Percentiles rank a stretch among this genome's conserved stretches.
phyloP scores from a whole-genome alignment of 2,888 invertebrate genomes.

The Oxycera nigricornis region DNA sequence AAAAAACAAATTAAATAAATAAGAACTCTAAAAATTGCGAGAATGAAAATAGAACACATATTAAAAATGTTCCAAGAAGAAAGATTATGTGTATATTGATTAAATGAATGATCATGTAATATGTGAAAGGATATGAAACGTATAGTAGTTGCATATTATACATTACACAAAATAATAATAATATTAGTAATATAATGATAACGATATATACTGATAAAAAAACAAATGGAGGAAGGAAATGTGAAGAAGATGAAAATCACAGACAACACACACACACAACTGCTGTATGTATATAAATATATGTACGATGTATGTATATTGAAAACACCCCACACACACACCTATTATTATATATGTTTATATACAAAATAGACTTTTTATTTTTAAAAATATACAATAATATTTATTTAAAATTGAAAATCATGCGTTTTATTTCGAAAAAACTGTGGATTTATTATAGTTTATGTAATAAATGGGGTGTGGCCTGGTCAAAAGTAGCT shows the following conservation, averaged over 20 bases:
- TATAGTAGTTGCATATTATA: too few relatives aligned
- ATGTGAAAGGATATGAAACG: constrained; percentile 3
- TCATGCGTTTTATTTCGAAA: neutral
- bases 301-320: constrained; percentile 45
- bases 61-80: neutral
- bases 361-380: constrained; percentile 40
- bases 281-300: constrained; percentile 43
- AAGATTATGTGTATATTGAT: neutral
- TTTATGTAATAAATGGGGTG: neutral
- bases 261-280: constrained; percentile 35
- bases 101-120: constrained; percentile 22
- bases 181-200: too few relatives aligned
- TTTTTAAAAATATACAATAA: constrained; percentile 43
- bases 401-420: constrained; percentile 39
- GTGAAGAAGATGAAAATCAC: constrained; percentile 19
- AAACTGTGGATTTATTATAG: neutral
- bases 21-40: neutral
- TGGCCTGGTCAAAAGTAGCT: too few relatives aligned
- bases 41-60: neutral
- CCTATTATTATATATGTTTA: constrained; percentile 47
- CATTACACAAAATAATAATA: too few relatives aligned
- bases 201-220: too few relatives aligned
- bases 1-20: neutral
- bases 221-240: neutral
- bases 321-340: constrained; percentile 24